A percentile compares a stretch with the other conserved stretches of the same genome.
phyloP scores from a whole-genome alignment of 2,113 vertebrate species.

The Pachyramphus minor region DNA sequence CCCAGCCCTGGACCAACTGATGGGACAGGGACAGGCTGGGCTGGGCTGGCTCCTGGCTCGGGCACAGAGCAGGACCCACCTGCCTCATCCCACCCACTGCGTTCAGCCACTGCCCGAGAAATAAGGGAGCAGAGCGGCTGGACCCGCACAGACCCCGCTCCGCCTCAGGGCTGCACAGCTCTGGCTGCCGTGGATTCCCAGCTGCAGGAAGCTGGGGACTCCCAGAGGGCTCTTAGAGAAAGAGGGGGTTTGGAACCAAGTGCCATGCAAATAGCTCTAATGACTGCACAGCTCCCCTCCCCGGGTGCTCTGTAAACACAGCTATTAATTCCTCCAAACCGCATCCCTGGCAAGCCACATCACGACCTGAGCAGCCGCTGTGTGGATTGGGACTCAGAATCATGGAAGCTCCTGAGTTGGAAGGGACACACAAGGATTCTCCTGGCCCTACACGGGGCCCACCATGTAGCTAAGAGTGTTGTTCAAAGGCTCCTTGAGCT shows the following conservation, averaged over 20 bases:
- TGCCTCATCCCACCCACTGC: rapidly evolving
- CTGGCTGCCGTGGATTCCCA: rapidly evolving
- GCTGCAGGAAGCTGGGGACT: neutral
- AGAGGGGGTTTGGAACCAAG: neutral
- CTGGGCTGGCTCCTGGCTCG: neutral
- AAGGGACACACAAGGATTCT: neutral
- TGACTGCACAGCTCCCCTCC: neutral
- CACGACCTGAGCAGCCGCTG: neutral
- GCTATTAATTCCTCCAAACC: constrained; percentile 24
- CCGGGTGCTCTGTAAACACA: neutral
- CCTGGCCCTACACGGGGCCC: neutral
- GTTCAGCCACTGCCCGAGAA: rapidly evolving
- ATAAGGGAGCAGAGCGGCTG: rapidly evolving
- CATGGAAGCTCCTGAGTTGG: neutral
- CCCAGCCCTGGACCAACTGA: rapidly evolving
- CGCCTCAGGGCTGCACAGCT: neutral
- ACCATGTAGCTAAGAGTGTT: rapidly evolving
- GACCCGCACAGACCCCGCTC: rapidly evolving
- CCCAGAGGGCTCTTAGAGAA: neutral
- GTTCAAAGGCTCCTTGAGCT: neutral
- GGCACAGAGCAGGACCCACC: rapidly evolving
- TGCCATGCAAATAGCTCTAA: neutral
- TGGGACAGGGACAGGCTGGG: neutral
- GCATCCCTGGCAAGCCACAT: neutral
- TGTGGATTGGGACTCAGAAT: neutral